A percentile compares a stretch with the other conserved stretches of the same genome.
Conservation (phyloP, 2,113 vertebrate species). For the Mola mola region DNA sequence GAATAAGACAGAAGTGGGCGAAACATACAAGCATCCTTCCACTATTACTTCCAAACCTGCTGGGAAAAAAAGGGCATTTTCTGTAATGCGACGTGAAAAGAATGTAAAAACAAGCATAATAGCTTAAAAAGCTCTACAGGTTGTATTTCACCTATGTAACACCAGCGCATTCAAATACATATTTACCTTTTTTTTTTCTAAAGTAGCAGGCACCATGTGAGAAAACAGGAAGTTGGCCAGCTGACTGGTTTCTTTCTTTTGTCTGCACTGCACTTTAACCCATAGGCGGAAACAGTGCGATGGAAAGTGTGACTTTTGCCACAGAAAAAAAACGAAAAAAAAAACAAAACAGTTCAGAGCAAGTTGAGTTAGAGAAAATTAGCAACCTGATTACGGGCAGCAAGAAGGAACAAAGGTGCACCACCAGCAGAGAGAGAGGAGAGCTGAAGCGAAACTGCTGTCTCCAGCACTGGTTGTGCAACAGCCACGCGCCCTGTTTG, state of each 20-base stretch:
- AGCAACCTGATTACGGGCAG: not conserved
- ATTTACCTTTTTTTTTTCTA: conserved; percentile 7
- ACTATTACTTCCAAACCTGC: not conserved
- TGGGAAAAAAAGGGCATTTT: conserved; percentile 10
- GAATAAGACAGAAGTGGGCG: not conserved
- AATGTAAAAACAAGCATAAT: conserved; percentile 23
- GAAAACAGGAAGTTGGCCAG: conserved; percentile 75
- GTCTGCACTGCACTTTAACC: conserved; percentile 70
- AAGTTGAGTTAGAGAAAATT: conserved; percentile 24
- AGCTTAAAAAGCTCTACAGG: conserved; percentile 15
- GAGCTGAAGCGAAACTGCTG: conserved; percentile 63
- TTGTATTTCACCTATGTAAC: conserved; percentile 24
- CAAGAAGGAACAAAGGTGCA: conserved; percentile 5
- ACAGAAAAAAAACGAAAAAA: conserved; percentile 57
- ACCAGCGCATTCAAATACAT: not conserved
- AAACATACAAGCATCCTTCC: not conserved
- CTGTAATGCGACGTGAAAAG: conserved; percentile 11
- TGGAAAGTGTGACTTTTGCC: conserved; percentile 73
- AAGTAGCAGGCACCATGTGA: conserved; percentile 51
- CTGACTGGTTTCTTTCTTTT: conserved; percentile 73
- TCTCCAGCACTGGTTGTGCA: conserved; percentile 63
- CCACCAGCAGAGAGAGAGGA: conserved; percentile 6
- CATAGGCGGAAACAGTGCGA: conserved; percentile 63
- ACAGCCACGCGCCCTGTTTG: conserved; percentile 39
- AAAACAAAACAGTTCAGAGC: conserved; percentile 40